phyloP scores from a whole-genome alignment of 2,888 invertebrate species.

The Agrochola lychnidis region DNA sequence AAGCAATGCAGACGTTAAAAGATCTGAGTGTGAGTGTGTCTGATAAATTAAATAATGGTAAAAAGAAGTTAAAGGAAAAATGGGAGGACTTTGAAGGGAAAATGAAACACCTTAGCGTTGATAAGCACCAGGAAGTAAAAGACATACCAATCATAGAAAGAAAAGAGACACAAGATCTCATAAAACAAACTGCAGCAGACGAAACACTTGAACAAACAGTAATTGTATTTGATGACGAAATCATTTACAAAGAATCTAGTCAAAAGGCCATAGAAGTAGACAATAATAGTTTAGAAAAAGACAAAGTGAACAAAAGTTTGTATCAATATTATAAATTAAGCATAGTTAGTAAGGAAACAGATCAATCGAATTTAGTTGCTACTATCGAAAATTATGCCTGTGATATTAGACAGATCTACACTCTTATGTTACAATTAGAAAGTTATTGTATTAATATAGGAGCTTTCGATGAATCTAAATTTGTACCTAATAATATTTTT shows the following conservation, averaged over 20 bases:
- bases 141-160: conserved; percentile 58
- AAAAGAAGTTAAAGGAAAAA: conserved; percentile 89
- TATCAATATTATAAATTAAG: conserved; percentile 88
- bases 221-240: conserved; percentile 76
- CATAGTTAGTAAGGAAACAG: conserved; percentile 82
- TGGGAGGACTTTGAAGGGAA: conserved; percentile 89
- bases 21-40: conserved; percentile 88
- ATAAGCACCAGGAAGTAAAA: conserved; percentile 75
- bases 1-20: conserved; percentile 88
- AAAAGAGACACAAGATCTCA: conserved; percentile 48
- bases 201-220: conserved; percentile 69
- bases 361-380: conserved; percentile 85
- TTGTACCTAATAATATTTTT: conserved; percentile 84
- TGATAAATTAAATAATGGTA: conserved; percentile 88
- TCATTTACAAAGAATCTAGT: conserved; percentile 88
- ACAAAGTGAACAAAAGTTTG: conserved; percentile 82
- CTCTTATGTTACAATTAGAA: conserved; percentile 83
- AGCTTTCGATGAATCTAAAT: conserved; percentile 83
- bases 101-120: conserved; percentile 84
- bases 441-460: conserved; percentile 84
- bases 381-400: conserved; percentile 84
- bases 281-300: conserved; percentile 78
- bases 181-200: conserved; percentile 68
- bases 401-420: conserved; percentile 87
- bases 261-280: conserved; percentile 84